Percentiles rank a stretch among this genome's conserved stretches.
Conservation (phyloP, 2,888 invertebrate species). For the Drosophila meridiana region DNA sequence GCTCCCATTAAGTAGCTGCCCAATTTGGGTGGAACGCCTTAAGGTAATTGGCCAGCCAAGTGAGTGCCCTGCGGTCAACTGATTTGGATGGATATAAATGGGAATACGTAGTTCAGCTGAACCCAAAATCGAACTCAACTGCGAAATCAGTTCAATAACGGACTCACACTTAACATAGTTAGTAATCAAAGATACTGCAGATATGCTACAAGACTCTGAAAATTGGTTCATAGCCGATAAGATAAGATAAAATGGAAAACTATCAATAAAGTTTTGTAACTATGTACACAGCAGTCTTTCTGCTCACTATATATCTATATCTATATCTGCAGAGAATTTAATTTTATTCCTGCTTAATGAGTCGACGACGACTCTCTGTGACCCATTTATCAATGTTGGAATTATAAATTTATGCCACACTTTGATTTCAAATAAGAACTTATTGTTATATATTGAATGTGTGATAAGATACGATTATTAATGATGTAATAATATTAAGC, state of each 20-base stretch:
- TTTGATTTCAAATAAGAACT: conserved; percentile 7
- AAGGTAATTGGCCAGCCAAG: conserved; percentile 53
- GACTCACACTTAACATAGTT: not conserved
- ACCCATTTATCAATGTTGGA: conserved; percentile 17
- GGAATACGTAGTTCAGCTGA: not conserved
- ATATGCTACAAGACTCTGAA: conserved; percentile 9
- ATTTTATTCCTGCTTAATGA: conserved; percentile 1
- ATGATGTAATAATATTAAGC: conserved; percentile 29
- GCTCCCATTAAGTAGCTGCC: conserved; percentile 53
- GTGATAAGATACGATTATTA: conserved; percentile 30
- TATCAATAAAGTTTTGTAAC: conserved; percentile 7
- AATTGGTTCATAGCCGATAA: conserved; percentile 10
- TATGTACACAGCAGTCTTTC: not conserved
- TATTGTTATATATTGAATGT: conserved; percentile 13
- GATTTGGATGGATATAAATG: conserved; percentile 24
- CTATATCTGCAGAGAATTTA: not conserved
- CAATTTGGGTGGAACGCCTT: conserved; percentile 51
- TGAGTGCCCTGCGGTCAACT: conserved; percentile 20
- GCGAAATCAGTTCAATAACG: conserved; percentile 6
- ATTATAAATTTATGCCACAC: conserved; percentile 12
- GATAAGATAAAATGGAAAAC: conserved; percentile 16
- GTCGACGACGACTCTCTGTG: not conserved
- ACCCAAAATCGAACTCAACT: not conserved
- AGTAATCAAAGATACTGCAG: conserved; percentile 15
- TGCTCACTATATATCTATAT: conserved; percentile 4